Evolutionary conservation across 2,113 vertebrate species (phyloP), one percentile per base, ranked within the genome.

Genomic region (Rostratula benghalensis): DNA sequence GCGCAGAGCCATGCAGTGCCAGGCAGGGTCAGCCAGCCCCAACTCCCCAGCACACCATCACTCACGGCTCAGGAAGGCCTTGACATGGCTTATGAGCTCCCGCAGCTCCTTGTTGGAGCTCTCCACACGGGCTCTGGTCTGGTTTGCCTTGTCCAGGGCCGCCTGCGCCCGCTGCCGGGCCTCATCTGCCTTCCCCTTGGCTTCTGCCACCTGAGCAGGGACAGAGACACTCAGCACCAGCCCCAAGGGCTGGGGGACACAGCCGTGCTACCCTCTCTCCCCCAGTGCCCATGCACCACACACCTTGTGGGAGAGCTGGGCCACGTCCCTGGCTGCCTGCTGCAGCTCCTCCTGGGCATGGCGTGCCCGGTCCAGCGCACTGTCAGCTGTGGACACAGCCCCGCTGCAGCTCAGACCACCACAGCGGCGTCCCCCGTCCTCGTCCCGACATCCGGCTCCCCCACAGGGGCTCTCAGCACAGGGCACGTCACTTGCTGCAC

Each of bases 21-120:
- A 1, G 61, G 57, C 63, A 83, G 41, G 23, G 50, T 33, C 15
- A 6, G 51, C 48, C 69, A 64, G 67, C 31, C 37, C n/a, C 31
- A 39, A 39, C 11, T 11, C 59, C 67, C 57, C 1, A 0, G 68
- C 93, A 77, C 3, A 4, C 68, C 0, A 3, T 86, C 70, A 98
- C 99, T 99, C 97, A 99, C 99, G 98, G 87, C 98, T 99, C 94
- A 99, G 98, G 97, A 99, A 99, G 93, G 99, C 98, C 67, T 99
- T 98, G 97, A 99, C 98, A 48, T 98, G 98, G 95, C 98, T 99
- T 98, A 99, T 99, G 73, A 99, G 99, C 93, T 99, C 98, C 80
- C 99, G 98, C 91, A 99, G 98, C 81, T 99, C 98, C 51, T 99
- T 98, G 97, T 99, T 99, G 96, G 99, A 99, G 90, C 97, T 98